A percentile compares a stretch with the other conserved stretches of the same genome.
Conservation (phyloP, 2,888 invertebrate genomes). For the Heliconius charithonia region DNA sequence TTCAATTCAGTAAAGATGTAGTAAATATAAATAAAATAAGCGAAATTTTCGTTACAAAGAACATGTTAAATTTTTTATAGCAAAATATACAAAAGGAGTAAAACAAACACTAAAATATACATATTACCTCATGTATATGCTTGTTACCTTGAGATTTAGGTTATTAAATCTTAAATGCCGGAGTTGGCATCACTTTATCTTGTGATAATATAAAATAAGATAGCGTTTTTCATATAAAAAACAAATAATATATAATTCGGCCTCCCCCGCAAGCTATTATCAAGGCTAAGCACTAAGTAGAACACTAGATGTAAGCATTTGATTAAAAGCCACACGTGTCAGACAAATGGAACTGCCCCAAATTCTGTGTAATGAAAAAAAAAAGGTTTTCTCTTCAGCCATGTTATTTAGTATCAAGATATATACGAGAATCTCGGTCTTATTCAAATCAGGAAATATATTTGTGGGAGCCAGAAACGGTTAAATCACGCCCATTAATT, state of each 20-base stretch:
- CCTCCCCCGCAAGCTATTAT: background rate
- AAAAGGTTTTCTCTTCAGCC: background rate
- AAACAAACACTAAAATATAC: background rate
- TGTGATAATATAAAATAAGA: background rate
- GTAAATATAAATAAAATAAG: background rate
- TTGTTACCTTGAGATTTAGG: slow-evolving; percentile 7
- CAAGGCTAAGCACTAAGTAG: background rate
- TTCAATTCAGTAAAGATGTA: background rate
- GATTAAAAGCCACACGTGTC: slow-evolving; percentile 19
- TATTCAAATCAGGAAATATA: background rate
- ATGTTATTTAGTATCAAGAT: background rate
- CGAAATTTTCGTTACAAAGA: background rate
- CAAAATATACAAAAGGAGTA: background rate
- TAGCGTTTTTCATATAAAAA: background rate
- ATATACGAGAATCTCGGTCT: background rate
- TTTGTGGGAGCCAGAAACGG: background rate
- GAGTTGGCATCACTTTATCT: slow-evolving; percentile 3
- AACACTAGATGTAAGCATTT: slow-evolving; percentile 16
- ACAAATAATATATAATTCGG: background rate
- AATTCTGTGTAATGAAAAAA: slow-evolving; percentile 12
- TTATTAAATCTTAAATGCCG: background rate
- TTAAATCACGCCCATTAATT: background rate
- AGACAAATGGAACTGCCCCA: slow-evolving; percentile 17
- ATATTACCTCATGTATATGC: background rate
- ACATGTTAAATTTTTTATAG: background rate